Conservation (phyloP, 1,140 invertebrate species). For the Stegodyphus dumicola region DNA sequence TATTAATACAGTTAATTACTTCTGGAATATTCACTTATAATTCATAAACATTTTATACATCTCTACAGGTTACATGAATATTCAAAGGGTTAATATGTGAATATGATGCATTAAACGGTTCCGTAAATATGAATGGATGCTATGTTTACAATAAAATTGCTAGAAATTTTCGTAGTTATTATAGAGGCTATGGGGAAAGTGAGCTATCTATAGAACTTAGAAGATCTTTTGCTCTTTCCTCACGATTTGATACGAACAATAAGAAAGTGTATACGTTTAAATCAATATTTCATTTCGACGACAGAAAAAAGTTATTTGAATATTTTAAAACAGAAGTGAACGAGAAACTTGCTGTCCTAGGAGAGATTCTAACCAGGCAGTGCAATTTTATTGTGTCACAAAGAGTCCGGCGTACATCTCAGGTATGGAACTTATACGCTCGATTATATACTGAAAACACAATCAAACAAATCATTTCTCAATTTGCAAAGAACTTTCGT, state of each 20-base stretch:
- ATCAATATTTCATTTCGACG: conserved; percentile 34
- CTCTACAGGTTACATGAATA: no score
- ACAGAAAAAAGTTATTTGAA: conserved; percentile 41
- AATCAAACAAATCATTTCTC: conserved; percentile 63
- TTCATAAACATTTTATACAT: no score
- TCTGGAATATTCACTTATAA: no score
- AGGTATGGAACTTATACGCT: conserved; percentile 65
- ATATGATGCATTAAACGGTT: no score
- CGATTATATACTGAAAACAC: conserved; percentile 65
- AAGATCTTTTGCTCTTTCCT: conserved; percentile 19
- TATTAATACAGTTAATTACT: no score
- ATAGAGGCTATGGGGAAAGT: conserved; percentile 24
- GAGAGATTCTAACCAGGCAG: conserved; percentile 64
- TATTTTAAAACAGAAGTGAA: conserved; percentile 36
- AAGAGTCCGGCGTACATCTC: conserved; percentile 64
- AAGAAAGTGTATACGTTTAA: conserved; percentile 27
- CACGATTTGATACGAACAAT: background rate
- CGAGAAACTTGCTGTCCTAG: conserved; percentile 62
- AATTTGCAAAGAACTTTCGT: conserved; percentile 58
- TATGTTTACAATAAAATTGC: conserved; percentile 35
- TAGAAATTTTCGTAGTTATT: conserved; percentile 37
- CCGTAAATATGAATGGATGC: conserved; percentile 34
- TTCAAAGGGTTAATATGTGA: no score
- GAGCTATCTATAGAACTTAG: conserved; percentile 18
- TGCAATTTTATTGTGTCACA: conserved; percentile 66